These are phyloP conservation scores for Natator depressus DNA, from an alignment of 2,113 vertebrate species.

Conservation along the genomic window DNA sequence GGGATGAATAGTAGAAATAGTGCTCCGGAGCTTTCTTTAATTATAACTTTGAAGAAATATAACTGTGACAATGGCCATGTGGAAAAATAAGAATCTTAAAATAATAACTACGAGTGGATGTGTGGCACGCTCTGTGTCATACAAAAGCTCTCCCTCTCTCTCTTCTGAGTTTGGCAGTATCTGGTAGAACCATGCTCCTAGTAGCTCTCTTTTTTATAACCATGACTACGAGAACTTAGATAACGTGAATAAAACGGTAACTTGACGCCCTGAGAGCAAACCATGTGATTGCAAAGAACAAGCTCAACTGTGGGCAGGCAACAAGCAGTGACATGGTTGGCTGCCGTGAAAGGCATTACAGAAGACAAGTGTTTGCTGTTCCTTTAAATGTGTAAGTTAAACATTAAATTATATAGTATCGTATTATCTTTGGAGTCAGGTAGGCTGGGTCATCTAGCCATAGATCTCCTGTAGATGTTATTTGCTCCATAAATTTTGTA, in stretches of 20 bases:
- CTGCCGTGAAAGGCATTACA: too few species aligned
- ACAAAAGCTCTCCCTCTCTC: too few species aligned
- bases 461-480: background rate
- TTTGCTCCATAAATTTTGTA: background rate
- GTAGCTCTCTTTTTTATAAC: background rate
- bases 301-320: background rate
- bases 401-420: background rate
- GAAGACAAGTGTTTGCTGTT: background rate
- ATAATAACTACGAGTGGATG: rapidly evolving
- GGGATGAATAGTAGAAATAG: background rate
- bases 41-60: background rate
- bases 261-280: background rate
- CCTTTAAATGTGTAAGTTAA: rapidly evolving
- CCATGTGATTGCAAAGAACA: background rate
- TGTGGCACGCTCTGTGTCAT: rapidly evolving
- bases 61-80: too few species aligned
- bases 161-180: rapidly evolving
- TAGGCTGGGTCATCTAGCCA: background rate
- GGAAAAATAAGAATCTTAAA: background rate
- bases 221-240: background rate
- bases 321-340: background rate
- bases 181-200: rapidly evolving
- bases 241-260: background rate
- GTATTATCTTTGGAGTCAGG: rapidly evolving
- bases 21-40: rapidly evolving